Base-by-base conservation (phyloP, 2,797 vertebrate genomes). In the Thalassophryne amazonica region DNA sequence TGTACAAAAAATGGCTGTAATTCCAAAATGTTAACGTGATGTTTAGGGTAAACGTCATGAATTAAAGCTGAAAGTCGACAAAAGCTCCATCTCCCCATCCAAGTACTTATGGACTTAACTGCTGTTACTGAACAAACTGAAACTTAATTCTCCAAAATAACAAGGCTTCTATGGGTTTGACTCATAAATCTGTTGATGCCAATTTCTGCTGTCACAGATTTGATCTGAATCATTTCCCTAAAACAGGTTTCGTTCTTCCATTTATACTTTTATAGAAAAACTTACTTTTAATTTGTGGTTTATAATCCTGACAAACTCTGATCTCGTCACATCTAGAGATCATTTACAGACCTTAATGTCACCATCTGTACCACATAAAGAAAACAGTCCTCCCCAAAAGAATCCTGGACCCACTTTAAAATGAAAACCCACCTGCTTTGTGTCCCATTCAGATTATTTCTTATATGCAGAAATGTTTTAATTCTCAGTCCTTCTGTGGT, bases 261-360 rank as follows among this genome's bases (percentile, higher is more conserved):
- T 32, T 29, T 33, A 59, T 10, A 36, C 22, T 18, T 54, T 69
- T 53, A 19, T 20, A 39, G 10, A 53, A 60, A 31, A n/a, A 37
- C 17, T 69, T 24, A 10, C 31, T 7, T 42, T 27, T 24, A 3
- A 47, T n/a, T 14, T 56, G n/a, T 57, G 39, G 41, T 46, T 45
- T 4, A 6, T n/a, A 24, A 27, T 5, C 8, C 31, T 25, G 13
- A 2, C 3, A 17, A 7, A 21, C 14, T 29, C 20, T 23, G 22
- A 55, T n/a, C n/a, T n/a, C n/a, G n/a, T n/a, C n/a, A n/a, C n/a
- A n/a, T n/a, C n/a, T n/a, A n/a, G n/a, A n/a, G n/a, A n/a, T n/a
- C n/a, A n/a, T n/a, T n/a, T n/a, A n/a, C n/a, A n/a, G n/a, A n/a
- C n/a, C n/a, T n/a, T n/a, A n/a, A n/a, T n/a, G n/a, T n/a, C n/a